Evolutionary conservation across 2,113 vertebrate genomes (phyloP).

Genomic region (Stictonetta naevosa): DNA sequence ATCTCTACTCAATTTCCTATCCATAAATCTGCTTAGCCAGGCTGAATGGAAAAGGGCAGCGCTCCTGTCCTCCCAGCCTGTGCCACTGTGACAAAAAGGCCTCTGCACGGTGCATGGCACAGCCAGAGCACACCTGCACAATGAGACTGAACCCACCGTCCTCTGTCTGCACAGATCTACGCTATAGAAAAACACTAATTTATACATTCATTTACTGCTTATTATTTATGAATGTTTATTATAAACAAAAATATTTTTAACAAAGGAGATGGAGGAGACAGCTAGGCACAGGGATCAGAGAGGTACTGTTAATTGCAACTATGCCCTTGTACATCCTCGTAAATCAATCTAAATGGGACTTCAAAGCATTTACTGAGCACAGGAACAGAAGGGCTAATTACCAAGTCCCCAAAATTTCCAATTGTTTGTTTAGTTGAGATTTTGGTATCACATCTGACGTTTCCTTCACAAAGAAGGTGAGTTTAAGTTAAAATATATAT

Average conservation of each 20-base stretch:
- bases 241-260: neutral
- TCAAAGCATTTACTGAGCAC: neutral
- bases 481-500: neutral
- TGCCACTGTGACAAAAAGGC: neutral
- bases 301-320: neutral
- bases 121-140: neutral
- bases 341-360: neutral
- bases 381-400: neutral
- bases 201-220: neutral
- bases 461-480: neutral
- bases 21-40: neutral
- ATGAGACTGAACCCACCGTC: neutral
- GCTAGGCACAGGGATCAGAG: neutral
- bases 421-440: neutral
- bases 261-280: neutral
- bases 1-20: neutral
- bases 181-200: neutral
- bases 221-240: neutral
- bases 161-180: neutral
- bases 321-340: neutral
- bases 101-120: accelerated
- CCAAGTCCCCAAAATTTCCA: neutral
- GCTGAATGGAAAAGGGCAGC: neutral
- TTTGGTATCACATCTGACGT: neutral
- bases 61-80: neutral